These are phyloP conservation scores for Leucosticte australis DNA, from an alignment of 2,113 vertebrate species.

Conservation along the genomic window DNA sequence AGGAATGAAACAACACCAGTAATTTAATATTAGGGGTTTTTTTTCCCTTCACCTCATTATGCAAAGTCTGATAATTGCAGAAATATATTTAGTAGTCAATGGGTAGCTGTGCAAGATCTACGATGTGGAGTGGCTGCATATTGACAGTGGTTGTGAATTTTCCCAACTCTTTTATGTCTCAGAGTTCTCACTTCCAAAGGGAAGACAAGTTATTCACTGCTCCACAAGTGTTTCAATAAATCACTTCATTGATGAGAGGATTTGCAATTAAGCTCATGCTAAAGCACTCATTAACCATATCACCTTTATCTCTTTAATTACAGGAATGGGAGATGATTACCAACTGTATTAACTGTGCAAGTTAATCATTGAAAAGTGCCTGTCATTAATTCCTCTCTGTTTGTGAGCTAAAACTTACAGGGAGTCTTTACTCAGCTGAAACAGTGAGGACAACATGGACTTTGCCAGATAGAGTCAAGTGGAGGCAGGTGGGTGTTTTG, in stretches of 20 bases:
- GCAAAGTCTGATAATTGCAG: neutral
- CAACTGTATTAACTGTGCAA: neutral
- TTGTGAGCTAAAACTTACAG: neutral
- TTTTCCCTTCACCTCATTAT: neutral
- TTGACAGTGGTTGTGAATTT: constrained; percentile 2
- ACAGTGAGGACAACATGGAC: neutral
- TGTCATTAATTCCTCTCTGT: neutral
- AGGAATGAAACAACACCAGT: neutral
- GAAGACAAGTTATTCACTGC: neutral
- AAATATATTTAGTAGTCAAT: neutral
- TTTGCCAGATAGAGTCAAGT: neutral
- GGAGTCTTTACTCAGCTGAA: neutral
- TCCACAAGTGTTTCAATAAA: neutral
- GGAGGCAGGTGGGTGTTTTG: neutral
- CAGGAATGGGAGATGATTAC: neutral
- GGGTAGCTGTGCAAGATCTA: neutral
- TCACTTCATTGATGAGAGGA: constrained; percentile 12
- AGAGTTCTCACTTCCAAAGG: neutral
- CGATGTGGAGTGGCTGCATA: neutral
- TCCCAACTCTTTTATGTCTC: neutral
- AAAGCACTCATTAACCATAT: constrained; percentile 28
- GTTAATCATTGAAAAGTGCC: constrained; percentile 16
- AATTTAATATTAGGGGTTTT: neutral
- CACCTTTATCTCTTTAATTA: constrained; percentile 40
- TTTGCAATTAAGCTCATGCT: constrained; percentile 26